These are phyloP conservation scores for Erythrocebus patas DNA, from an alignment of 2,113 vertebrate genomes.

Conservation along the genomic window DNA sequence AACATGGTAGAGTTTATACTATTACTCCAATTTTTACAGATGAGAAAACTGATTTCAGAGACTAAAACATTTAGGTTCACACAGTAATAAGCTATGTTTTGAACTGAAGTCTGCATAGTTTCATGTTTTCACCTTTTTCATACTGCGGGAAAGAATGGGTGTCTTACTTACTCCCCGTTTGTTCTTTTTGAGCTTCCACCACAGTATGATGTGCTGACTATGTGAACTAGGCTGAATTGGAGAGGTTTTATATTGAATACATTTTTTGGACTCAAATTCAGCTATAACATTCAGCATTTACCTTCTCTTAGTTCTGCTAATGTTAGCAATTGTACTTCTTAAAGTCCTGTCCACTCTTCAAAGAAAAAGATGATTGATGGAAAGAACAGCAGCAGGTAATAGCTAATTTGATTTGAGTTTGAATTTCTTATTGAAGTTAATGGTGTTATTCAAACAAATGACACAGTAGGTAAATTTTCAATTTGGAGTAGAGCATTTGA, in stretches of 20 bases:
- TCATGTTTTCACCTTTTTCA: not conserved
- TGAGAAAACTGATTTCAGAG: not conserved
- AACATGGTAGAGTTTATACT: not conserved
- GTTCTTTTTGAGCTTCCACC: not conserved
- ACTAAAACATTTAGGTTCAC: not conserved
- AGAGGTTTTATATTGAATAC: not conserved
- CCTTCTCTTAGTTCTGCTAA: not conserved
- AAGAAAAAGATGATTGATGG: not conserved
- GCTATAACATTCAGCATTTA: not conserved
- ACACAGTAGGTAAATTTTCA: slow-evolving; percentile 35
- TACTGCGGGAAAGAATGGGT: not conserved
- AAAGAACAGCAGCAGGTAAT: slow-evolving; percentile 21
- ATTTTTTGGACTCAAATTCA: not conserved
- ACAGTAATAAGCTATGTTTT: not conserved
- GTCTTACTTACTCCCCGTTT: not conserved
- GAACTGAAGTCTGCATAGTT: not conserved
- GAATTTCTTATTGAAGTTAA: slow-evolving; percentile 20
- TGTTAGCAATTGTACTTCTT: not conserved
- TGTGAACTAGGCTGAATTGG: not conserved
- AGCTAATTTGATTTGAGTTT: slow-evolving; percentile 38
- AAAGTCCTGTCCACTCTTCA: not conserved
- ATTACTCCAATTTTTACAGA: not conserved
- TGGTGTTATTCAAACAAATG: slow-evolving; percentile 22
- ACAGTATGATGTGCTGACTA: not conserved
- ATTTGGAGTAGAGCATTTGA: slow-evolving; percentile 18